These are phyloP conservation scores for Lepidurus couesii DNA, from an alignment of 1,140 invertebrate species.

Conservation along the genomic window DNA sequence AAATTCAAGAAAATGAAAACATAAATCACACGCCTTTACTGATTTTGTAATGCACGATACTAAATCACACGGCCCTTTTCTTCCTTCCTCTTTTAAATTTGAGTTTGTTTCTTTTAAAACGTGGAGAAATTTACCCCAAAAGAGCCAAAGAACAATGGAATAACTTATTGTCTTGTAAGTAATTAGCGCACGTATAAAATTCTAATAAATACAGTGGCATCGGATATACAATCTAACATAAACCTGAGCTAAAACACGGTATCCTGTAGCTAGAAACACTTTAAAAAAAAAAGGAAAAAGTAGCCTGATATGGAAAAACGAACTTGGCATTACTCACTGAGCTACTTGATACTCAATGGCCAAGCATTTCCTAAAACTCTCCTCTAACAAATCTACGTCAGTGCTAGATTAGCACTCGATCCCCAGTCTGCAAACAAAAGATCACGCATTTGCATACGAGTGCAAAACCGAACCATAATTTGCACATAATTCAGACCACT, in stretches of 20 bases:
- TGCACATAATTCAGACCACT: no score
- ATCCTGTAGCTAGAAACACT: neutral
- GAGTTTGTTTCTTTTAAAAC: neutral
- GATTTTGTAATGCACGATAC: neutral
- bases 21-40: neutral
- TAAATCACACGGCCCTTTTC: neutral
- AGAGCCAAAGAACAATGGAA: neutral
- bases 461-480: no score
- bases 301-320: neutral
- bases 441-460: no score
- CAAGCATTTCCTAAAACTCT: neutral
- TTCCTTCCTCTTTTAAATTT: neutral
- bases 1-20: neutral
- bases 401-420: neutral
- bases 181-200: slow-evolving; percentile 20
- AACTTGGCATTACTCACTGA: slow-evolving; percentile 1
- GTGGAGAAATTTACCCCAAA: neutral
- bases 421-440: no score
- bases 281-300: neutral
- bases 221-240: neutral
- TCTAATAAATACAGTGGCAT: neutral
- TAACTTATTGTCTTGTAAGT: slow-evolving; percentile 13
- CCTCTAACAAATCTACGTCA: neutral
- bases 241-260: neutral
- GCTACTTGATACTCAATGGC: neutral